phyloP scores from a whole-genome alignment of 2,113 vertebrate species.

The Psephotus haematonotus region DNA sequence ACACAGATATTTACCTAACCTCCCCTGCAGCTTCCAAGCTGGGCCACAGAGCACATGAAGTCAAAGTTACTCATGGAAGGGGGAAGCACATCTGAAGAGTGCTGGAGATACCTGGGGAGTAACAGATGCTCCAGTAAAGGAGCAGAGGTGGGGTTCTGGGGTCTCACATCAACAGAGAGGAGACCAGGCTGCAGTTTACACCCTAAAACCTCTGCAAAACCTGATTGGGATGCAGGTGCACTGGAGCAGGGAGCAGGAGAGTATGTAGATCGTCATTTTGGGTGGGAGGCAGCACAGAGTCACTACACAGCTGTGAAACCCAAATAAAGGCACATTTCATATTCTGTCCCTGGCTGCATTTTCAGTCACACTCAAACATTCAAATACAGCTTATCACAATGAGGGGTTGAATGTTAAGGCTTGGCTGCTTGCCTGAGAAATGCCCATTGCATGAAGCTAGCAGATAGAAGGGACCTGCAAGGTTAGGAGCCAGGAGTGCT shows the following conservation, averaged over 20 bases:
- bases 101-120: neutral
- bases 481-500: neutral
- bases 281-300: neutral
- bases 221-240: neutral
- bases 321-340: slow-evolving; percentile 28
- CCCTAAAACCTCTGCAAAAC: neutral
- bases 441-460: neutral
- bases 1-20: neutral
- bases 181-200: neutral
- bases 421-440: slow-evolving; percentile 56
- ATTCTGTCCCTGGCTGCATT: neutral
- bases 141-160: neutral
- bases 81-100: neutral
- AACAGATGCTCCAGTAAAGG: neutral
- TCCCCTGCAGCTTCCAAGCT: neutral
- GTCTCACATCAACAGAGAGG: neutral
- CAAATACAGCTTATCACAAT: neutral
- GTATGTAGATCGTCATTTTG: neutral
- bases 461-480: neutral
- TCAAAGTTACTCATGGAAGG: neutral
- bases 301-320: slow-evolving; percentile 5
- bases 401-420: neutral
- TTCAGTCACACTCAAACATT: slow-evolving; percentile 10
- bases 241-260: neutral
- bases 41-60: neutral